phyloP scores from a whole-genome alignment of 2,113 vertebrate genomes.

The Varanus komodoensis region DNA sequence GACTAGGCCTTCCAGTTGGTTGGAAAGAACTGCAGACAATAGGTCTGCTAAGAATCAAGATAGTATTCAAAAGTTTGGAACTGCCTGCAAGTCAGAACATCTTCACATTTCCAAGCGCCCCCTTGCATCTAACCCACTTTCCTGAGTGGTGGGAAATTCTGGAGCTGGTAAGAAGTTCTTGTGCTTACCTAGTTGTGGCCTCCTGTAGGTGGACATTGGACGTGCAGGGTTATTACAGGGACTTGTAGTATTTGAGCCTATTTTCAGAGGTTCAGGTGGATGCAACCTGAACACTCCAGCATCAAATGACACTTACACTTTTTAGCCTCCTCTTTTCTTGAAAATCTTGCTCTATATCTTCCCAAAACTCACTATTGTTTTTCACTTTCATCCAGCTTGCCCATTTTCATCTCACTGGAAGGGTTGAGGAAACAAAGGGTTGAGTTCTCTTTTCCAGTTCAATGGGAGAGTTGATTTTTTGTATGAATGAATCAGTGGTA shows the following conservation, averaged over 20 bases:
- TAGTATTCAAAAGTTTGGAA: constrained; percentile 22
- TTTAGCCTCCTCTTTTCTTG: background rate
- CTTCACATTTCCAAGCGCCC: background rate
- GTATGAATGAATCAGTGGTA: too few relatives aligned
- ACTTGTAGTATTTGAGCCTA: background rate
- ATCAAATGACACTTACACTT: background rate
- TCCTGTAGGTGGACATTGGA: background rate
- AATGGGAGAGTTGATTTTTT: background rate
- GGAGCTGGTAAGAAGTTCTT: too few relatives aligned
- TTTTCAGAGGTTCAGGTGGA: background rate
- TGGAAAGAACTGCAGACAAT: constrained; percentile 37
- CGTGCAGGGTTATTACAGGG: background rate
- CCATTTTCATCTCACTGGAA: too few relatives aligned
- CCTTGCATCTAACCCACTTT: background rate
- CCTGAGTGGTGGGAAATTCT: too few relatives aligned
- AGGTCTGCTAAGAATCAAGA: constrained; percentile 2
- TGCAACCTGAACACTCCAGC: background rate
- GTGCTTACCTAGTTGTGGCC: background rate
- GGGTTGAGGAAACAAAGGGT: too few relatives aligned
- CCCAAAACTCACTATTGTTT: background rate
- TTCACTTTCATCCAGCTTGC: background rate
- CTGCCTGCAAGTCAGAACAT: background rate
- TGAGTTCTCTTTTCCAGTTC: background rate
- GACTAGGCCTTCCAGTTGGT: constrained; percentile 39
- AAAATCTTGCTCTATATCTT: background rate